phyloP scores from a whole-genome alignment of 2,113 vertebrate species.

The Laterallus jamaicensis region DNA sequence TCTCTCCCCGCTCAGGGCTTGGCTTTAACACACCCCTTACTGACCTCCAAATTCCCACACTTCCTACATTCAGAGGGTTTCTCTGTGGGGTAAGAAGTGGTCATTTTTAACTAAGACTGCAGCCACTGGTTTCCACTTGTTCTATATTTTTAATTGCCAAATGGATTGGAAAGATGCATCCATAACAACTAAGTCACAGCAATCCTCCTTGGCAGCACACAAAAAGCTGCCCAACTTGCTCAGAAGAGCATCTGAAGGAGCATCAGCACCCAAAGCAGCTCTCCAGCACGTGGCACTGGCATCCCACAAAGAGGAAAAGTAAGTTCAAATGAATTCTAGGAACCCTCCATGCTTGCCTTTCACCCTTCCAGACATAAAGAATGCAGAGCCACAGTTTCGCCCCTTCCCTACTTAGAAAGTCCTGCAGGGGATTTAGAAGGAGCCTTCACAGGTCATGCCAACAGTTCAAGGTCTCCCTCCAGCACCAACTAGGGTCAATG shows the following conservation, averaged over 20 bases:
- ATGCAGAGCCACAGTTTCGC: not conserved
- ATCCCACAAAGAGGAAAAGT: not conserved
- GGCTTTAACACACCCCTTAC: not conserved
- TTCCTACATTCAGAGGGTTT: not conserved
- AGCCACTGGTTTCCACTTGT: not conserved
- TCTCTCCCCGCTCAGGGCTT: not conserved
- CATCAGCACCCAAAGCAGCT: not conserved
- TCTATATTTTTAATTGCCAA: not conserved
- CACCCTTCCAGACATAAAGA: slow-evolving; percentile 49
- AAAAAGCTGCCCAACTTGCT: not conserved
- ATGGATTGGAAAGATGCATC: not conserved
- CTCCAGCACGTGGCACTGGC: not conserved
- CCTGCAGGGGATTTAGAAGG: slow-evolving; percentile 51
- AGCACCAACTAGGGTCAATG: slow-evolving; percentile 16
- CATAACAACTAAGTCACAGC: not conserved
- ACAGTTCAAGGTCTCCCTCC: slow-evolving; percentile 27
- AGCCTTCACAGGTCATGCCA: slow-evolving; percentile 40
- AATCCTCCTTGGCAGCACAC: not conserved
- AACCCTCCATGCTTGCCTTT: not conserved
- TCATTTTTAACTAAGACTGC: not conserved
- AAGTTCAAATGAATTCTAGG: slow-evolving; percentile 34
- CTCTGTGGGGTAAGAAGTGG: not conserved
- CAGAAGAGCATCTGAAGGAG: not conserved
- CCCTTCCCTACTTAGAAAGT: slow-evolving; percentile 52
- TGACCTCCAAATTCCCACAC: not conserved